Percentiles rank a stretch among this genome's conserved stretches.
These are phyloP conservation scores for Epirrhoe tristata DNA, from an alignment of 2,888 invertebrate species.

Conservation along the genomic window DNA sequence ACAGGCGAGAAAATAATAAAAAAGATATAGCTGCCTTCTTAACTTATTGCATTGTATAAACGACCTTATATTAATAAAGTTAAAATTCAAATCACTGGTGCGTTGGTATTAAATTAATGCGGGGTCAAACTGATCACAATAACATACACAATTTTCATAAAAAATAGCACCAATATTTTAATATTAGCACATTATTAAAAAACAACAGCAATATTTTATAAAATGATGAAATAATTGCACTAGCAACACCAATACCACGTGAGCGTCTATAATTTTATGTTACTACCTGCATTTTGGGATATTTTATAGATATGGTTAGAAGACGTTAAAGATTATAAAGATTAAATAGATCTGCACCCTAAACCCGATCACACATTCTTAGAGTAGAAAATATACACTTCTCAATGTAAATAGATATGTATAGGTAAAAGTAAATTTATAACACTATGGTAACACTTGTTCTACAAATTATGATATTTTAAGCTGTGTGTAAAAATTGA, in stretches of 20 bases:
- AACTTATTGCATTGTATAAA: constrained; percentile 59
- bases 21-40: constrained; percentile 44
- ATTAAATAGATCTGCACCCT: constrained; percentile 65
- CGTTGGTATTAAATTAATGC: constrained; percentile 51
- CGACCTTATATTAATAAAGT: constrained; percentile 52
- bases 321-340: constrained; percentile 60
- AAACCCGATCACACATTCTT: constrained; percentile 68
- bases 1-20: constrained; percentile 58
- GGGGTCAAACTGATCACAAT: constrained; percentile 53
- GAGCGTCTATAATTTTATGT: constrained; percentile 18
- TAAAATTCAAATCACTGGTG: constrained; percentile 75
- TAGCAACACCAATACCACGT: constrained; percentile 65
- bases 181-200: constrained; percentile 71
- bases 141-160: constrained; percentile 61
- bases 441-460: constrained; percentile 79
- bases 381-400: constrained; percentile 75
- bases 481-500: constrained; percentile 28
- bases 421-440: constrained; percentile 70
- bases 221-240: constrained; percentile 55
- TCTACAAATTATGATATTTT: constrained; percentile 58
- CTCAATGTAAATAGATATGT: constrained; percentile 77
- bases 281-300: constrained; percentile 48
- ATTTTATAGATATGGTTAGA: constrained; percentile 64
- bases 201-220: constrained; percentile 58
- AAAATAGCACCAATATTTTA: constrained; percentile 83